Evolutionary conservation across 2,797 vertebrate species (phyloP).

Genomic region (Allobates femoralis): DNA sequence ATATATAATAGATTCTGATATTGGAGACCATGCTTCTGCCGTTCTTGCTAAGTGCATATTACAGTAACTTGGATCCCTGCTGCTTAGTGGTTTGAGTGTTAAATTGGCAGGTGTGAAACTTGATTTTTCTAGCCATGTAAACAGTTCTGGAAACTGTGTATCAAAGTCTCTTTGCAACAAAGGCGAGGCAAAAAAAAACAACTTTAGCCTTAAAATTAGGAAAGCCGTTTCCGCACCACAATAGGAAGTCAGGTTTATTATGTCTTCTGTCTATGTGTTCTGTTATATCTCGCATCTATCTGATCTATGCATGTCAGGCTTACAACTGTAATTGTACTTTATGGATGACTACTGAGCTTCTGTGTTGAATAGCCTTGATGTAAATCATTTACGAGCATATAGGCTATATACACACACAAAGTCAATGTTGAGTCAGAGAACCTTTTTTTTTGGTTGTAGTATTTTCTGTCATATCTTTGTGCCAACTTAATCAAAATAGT

Average conservation of each 20-base stretch:
- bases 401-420: no score
- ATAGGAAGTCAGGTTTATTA: not conserved
- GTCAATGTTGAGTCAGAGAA: no score
- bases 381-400: no score
- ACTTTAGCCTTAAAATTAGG: not conserved
- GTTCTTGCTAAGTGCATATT: conserved; percentile 57
- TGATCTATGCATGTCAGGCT: not conserved
- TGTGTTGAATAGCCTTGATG: no score
- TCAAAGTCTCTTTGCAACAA: conserved; percentile 47
- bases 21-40: conserved; percentile 41
- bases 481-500: no score
- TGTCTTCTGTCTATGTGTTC: not conserved
- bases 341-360: no score
- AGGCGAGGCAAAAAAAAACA: conserved; percentile 10
- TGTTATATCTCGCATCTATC: not conserved
- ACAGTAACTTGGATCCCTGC: conserved; percentile 58
- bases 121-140: conserved; percentile 56
- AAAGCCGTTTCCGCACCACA: not conserved
- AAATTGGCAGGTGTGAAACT: conserved; percentile 58
- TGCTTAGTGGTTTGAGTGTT: conserved; percentile 52
- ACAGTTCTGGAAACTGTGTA: conserved; percentile 37
- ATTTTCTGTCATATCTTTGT: no score
- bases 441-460: no score
- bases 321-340: no score
- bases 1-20: conserved; percentile 51